A percentile compares a stretch with the other conserved stretches of the same genome.
Conservation (phyloP, 2,797 vertebrate species). For the Tauraco hartlaubi region DNA sequence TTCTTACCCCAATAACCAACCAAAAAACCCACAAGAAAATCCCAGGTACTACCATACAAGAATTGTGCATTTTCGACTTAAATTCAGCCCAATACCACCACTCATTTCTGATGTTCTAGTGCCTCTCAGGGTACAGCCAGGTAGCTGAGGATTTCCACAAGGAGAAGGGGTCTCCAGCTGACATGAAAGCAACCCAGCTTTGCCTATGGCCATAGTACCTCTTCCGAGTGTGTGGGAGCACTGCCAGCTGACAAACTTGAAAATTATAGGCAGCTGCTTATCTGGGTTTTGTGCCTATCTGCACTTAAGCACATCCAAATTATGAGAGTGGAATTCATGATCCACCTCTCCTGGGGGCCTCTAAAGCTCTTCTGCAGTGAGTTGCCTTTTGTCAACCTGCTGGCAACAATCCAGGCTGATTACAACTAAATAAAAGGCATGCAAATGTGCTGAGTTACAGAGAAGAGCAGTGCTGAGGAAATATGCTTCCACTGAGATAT, state of each 20-base stretch:
- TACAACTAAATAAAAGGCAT: background rate
- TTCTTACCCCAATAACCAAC: background rate
- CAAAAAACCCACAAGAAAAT: rapidly evolving
- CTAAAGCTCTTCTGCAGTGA: background rate
- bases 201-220: background rate
- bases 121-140: background rate
- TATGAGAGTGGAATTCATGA: background rate
- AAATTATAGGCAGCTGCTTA: background rate
- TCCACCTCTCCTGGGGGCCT: background rate
- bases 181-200: background rate
- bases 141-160: background rate
- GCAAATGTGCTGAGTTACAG: background rate
- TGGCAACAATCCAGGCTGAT: background rate
- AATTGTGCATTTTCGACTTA: background rate
- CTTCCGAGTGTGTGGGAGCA: background rate
- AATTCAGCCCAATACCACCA: background rate
- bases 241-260: background rate
- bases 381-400: background rate
- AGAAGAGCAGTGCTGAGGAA: background rate
- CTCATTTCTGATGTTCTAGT: background rate
- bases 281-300: background rate
- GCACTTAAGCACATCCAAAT: background rate
- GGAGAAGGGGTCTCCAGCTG: background rate
- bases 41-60: background rate
- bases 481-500: background rate